Percentiles rank a stretch among this genome's conserved stretches.
These are phyloP conservation scores for Enteromius trimaculatus DNA, from an alignment of 2,797 vertebrate genomes.

Conservation along the genomic window DNA sequence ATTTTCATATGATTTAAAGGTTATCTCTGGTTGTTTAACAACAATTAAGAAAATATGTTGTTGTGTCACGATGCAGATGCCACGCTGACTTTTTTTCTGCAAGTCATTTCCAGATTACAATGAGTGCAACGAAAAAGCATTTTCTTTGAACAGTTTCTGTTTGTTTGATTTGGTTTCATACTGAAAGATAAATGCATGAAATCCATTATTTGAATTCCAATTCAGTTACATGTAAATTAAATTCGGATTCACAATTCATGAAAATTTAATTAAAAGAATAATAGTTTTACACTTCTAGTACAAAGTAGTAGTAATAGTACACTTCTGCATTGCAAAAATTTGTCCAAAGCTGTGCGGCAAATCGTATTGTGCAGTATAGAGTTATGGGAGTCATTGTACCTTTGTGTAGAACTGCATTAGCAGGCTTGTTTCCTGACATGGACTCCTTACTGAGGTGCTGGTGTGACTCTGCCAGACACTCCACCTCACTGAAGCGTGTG, in stretches of 20 bases:
- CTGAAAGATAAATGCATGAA: not conserved
- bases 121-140: not conserved
- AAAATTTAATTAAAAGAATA: too few species aligned
- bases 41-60: not conserved
- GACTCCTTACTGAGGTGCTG: constrained; percentile 99
- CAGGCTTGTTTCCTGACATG: constrained; percentile 98
- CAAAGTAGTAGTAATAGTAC: too few species aligned
- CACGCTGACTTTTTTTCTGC: not conserved
- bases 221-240: not conserved
- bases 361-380: not conserved
- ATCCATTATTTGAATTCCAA: not conserved
- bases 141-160: not conserved
- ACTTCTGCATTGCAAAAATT: not conserved
- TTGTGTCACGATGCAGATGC: not conserved
- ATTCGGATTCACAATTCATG: not conserved
- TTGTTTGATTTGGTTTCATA: not conserved
- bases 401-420: constrained; percentile 98
- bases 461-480: constrained; percentile 96
- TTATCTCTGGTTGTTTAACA: not conserved
- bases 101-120: not conserved
- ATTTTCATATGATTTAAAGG: not conserved
- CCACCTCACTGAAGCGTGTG: constrained; percentile 96
- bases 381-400: constrained; percentile 73
- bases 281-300: too few species aligned
- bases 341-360: not conserved